phyloP scores from a whole-genome alignment of 1,140 invertebrate species.

The Propsilocerus akamusi region DNA sequence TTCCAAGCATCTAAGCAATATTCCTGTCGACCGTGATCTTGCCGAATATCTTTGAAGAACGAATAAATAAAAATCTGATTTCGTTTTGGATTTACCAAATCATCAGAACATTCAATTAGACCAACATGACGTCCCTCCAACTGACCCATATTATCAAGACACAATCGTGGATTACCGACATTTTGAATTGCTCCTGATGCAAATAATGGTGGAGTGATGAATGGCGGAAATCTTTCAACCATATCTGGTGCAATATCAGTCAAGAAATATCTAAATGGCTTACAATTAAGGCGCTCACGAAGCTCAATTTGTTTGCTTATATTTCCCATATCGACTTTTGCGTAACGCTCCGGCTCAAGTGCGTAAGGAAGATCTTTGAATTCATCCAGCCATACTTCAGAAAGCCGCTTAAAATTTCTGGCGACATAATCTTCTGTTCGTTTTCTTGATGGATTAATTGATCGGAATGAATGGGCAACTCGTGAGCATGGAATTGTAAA shows the following conservation, averaged over 20 bases:
- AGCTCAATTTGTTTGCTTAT: constrained; percentile 43
- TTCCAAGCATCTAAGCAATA: constrained; percentile 44
- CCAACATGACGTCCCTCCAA: constrained; percentile 42
- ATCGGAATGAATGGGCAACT: constrained; percentile 56
- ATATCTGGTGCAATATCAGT: constrained; percentile 63
- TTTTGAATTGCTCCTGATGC: constrained; percentile 51
- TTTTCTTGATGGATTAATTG: constrained; percentile 62
- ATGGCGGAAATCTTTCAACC: constrained; percentile 45
- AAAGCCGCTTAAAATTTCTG: constrained; percentile 51
- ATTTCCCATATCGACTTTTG: constrained; percentile 43
- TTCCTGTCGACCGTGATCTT: constrained; percentile 25
- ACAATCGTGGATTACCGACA: constrained; percentile 40
- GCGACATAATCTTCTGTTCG: constrained; percentile 35
- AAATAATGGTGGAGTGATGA: constrained; percentile 50
- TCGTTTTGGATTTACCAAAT: constrained; percentile 12
- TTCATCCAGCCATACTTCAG: constrained; percentile 83
- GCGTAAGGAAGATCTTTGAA: constrained; percentile 59
- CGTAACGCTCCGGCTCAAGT: constrained; percentile 35
- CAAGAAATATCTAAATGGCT: constrained; percentile 74
- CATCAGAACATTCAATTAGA: constrained; percentile 16
- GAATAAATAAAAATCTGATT: constrained; percentile 23
- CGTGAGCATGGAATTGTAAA: constrained; percentile 52
- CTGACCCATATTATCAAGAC: constrained; percentile 53
- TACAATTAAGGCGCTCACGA: constrained; percentile 48
- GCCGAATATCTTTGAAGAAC: constrained; percentile 54